Base-by-base conservation (phyloP, 1,140 invertebrate genomes). In the Drosophila quadrilineata region DNA sequence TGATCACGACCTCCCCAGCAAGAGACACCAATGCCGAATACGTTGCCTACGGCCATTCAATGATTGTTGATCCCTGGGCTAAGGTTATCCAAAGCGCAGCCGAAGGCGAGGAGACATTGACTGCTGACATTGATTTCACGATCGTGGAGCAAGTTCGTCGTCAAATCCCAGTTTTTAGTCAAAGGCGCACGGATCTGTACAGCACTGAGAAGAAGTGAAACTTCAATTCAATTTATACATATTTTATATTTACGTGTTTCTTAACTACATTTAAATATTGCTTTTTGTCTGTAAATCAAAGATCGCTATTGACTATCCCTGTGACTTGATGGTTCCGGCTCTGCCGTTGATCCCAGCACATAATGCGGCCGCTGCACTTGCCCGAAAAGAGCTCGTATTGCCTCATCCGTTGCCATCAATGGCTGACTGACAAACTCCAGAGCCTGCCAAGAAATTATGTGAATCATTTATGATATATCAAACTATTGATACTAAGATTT, bases 31-130 rank as follows among this genome's bases (percentile, higher is more conserved):
- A 79, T 2, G 92, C 95, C 0, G 93, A 92, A 0, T 99, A 98
- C 89, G 92, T 96, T 10, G 96, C 96, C 6, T 98, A 94, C 93
- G 98, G 97, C 0, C 96, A 98, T 90, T 95, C 95, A 2, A 93
- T 94, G 67, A 90, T 98, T 0, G 93, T 96, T 0, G 93, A 94
- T 91, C 97, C 98, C 0, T 98, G 97, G 97, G 97, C 95, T 0
- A 92, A 94, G 73, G 92, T 98, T 0, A 75, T 96, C 2, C 90
- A 91, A 2, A 92, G 93, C 76, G 92, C 96, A 33, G 93, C 93
- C 31, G 93, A 93, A 50, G 89, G 92, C 5, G 95, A 98, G 85
- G 92, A 92, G 40, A 93, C 95, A 63, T 71, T 98, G 28, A 91
- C 95, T 57, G 92, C 91, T 33, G 95, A 97, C 84, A 93, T 99